phyloP scores from a whole-genome alignment of 2,888 invertebrate genomes.

The Eilema griseolum region DNA sequence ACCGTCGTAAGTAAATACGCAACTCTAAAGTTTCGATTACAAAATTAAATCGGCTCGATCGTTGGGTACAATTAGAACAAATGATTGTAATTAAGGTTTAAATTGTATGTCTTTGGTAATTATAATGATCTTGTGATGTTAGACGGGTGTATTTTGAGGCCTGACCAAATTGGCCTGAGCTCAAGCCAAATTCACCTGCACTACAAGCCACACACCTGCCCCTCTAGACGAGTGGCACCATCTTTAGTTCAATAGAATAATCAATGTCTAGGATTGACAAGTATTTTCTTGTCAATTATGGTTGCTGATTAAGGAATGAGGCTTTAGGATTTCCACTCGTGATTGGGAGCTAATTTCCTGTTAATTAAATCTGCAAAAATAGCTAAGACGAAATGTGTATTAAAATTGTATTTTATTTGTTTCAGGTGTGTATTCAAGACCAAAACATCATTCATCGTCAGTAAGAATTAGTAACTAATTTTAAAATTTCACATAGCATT shows the following conservation, averaged over 20 bases:
- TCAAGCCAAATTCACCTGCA: no score
- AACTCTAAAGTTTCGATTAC: conserved; percentile 29
- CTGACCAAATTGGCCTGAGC: neutral
- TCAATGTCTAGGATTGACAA: no score
- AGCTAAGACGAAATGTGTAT: neutral
- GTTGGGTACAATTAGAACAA: conserved; percentile 24
- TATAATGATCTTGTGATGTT: conserved; percentile 3
- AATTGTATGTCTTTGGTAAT: conserved; percentile 7
- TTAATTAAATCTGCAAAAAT: neutral
- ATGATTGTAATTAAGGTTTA: conserved; percentile 26
- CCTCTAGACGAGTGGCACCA: no score
- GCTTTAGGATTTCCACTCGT: no score
- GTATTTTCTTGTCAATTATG: no score
- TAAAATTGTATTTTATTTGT: conserved; percentile 40
- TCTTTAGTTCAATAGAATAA: no score
- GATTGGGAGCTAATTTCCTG: no score
- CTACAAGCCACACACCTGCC: no score
- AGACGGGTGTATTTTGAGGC: neutral
- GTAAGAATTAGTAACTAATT: neutral
- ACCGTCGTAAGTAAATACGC: conserved; percentile 52
- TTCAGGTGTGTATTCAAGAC: conserved; percentile 53
- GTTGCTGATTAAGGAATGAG: no score
- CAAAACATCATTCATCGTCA: neutral
- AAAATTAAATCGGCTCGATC: conserved; percentile 17
- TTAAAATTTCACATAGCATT: neutral